Evolutionary conservation across 2,888 invertebrate genomes (phyloP), one percentile per base, ranked within the genome.

Genomic region (Diarsia brunnea): DNA sequence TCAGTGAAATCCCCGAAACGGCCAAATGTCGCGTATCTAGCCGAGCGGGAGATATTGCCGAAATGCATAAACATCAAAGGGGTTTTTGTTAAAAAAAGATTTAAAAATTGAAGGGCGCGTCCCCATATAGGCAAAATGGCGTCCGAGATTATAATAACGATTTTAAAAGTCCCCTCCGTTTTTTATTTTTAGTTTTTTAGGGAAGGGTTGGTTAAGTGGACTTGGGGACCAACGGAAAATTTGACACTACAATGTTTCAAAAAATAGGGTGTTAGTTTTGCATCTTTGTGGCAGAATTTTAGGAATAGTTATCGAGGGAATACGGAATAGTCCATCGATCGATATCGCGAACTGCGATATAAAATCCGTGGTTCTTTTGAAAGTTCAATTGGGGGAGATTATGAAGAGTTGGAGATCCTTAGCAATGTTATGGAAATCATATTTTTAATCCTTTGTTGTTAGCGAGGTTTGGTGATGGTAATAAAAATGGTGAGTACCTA

Each of bases 101-200:
- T 95, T 95, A 95, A 96, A 96, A 95, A 94, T 95, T 94, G 95
- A 93, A 96, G 96, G 96, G 96, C 95, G 95, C 95, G 94, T 95
- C 95, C 95, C 95, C 92, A 92, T 88, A 88, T 90, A 89, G 91
- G 91, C 93, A 95, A 95, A 95, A 96, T 95, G 95, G 95, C 96
- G 95, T 94, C 95, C 96, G 94, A 96, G 96, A 96, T 96, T 96
- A 96, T 96, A 96, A 96, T 96, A 96, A 96, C 96, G 96, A 96
- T 96, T 96, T 96, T 96, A 94, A 95, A 94, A 94, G 93, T 95
- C 95, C 96, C 95, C 94, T 90, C 88, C 84, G 84, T 75, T 93
- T 94, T 94, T 94, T 94, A 93, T 92, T 93, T 95, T 95, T 94
- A 92, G 91, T 90, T 93, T 93, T 93, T 92, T 91, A 91, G 91